Evolutionary conservation across 2,797 vertebrate species (phyloP), one percentile per base, ranked within the genome.

Genomic region (Neosilurus hyrtlii): DNA sequence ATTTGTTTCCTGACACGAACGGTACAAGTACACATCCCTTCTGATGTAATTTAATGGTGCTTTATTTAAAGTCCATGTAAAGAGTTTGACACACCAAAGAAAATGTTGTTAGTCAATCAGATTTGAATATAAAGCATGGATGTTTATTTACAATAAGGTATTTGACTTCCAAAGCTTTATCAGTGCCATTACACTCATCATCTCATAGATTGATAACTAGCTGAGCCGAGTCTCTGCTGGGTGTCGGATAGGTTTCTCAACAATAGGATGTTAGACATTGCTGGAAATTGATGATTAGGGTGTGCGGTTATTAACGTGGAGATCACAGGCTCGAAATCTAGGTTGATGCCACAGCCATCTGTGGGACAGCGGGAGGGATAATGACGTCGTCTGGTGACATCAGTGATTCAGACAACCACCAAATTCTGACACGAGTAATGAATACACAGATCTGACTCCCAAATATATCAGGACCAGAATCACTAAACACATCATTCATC

Each of bases 1-100:
- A 96, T 91, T 94, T 98, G 93, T 95, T 98, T 91, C 96, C 97
- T 83, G 92, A 95, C 91, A 94, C 95, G 88, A 95, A 95, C 20
- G 97, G 98, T 99, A 96, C 95, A 22, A 22, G 15, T 67, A 67
- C n/a, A 66, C n/a, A 62, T 15, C 66, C 71, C 56, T 37, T 57
- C 15, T 10, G 30, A 51, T 35, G 9, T 57, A 24, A 52, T 72
- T 22, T 57, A 20, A 24, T 20, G 6, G 2, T 75, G 16, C 7
- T 2, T 35, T 62, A 43, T 61, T 76, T 24, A 76, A 37, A 12
- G 10, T 22, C 11, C 18, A n/a, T 75, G 43, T 43, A 43, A 43
- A 43, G 43, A 43, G 43, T 43, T 43, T 43, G 43, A 43, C 43
- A 43, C 43, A 43, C 43, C 43, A 43, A 43, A 43, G 4, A 43